A percentile compares a stretch with the other conserved stretches of the same genome.
Conservation (phyloP, 2,888 invertebrate genomes). For the Luperina nickerlii region DNA sequence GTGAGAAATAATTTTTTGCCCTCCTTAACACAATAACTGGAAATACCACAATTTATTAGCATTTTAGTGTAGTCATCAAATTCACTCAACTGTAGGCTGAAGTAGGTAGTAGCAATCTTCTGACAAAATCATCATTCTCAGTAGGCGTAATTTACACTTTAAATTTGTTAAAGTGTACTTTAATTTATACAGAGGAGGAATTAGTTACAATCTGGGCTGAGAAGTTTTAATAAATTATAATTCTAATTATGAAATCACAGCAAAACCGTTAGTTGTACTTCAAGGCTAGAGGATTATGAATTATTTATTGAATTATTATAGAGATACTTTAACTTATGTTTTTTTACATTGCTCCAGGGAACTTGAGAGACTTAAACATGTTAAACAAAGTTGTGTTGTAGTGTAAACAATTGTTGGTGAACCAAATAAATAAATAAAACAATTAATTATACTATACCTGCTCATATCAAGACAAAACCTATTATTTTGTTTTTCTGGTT, state of each 20-base stretch:
- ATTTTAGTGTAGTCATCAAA: conserved; percentile 5
- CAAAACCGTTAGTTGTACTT: conserved; percentile 27
- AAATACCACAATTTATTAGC: conserved; percentile 25
- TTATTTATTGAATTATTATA: conserved; percentile 32
- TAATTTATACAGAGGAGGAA: conserved; percentile 5
- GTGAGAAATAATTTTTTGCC: conserved; percentile 38
- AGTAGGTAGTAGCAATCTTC: neutral
- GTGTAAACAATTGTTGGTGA: too few relatives aligned
- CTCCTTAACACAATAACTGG: conserved; percentile 16
- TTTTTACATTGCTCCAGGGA: neutral
- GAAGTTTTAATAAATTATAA: conserved; percentile 37
- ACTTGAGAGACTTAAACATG: neutral
- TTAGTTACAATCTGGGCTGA: conserved; percentile 25
- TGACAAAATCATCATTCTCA: conserved; percentile 18
- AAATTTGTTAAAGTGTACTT: conserved; percentile 3
- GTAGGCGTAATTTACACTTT: neutral
- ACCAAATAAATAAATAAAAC: neutral
- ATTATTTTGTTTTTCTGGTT: neutral
- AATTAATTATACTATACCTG: neutral
- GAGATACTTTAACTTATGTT: conserved; percentile 2
- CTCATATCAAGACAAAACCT: neutral
- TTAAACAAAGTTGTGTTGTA: too few relatives aligned
- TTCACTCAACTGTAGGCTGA: neutral
- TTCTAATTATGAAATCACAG: conserved; percentile 39
- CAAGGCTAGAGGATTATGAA: conserved; percentile 51